These are phyloP conservation scores for Dryas iulia DNA, from an alignment of 1,140 invertebrate species.

Conservation along the genomic window DNA sequence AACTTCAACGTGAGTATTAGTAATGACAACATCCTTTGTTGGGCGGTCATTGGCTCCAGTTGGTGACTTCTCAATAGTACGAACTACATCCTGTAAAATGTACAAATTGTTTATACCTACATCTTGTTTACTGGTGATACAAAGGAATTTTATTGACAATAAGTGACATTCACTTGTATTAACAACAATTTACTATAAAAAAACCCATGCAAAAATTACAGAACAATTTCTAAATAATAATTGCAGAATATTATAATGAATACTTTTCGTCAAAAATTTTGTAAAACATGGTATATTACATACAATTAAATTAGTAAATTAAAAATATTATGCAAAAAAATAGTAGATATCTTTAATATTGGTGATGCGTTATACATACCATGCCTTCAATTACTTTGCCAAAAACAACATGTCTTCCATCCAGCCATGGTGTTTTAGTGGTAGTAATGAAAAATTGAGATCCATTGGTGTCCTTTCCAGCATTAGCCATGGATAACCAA, in stretches of 20 bases:
- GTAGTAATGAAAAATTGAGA: conserved; percentile 99
- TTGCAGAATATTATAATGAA: too few species aligned
- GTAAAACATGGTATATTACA: too few species aligned
- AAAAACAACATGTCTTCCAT: conserved; percentile 98
- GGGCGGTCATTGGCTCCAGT: conserved; percentile 91
- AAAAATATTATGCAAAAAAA: too few species aligned
- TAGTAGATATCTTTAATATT: too few species aligned
- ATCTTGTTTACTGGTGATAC: background rate
- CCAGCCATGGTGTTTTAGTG: conserved; percentile 95
- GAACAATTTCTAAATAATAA: too few species aligned
- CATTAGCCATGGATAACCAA: conserved; percentile 98
- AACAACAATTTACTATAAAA: too few species aligned
- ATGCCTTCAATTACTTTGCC: conserved; percentile 96
- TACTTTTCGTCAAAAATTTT: too few species aligned
- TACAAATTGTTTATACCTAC: conserved; percentile 11
- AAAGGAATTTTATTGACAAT: background rate
- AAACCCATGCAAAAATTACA: too few species aligned
- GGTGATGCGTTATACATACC: conserved; percentile 82
- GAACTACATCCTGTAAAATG: conserved; percentile 88
- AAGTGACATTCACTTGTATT: background rate
- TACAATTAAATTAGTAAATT: too few species aligned
- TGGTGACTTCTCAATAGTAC: conserved; percentile 89
- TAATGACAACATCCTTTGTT: conserved; percentile 89
- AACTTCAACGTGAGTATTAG: conserved; percentile 85
- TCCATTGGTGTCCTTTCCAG: conserved; percentile 98